phyloP scores from a whole-genome alignment of 1,140 invertebrate genomes.

The Zaprionus ghesquierei region DNA sequence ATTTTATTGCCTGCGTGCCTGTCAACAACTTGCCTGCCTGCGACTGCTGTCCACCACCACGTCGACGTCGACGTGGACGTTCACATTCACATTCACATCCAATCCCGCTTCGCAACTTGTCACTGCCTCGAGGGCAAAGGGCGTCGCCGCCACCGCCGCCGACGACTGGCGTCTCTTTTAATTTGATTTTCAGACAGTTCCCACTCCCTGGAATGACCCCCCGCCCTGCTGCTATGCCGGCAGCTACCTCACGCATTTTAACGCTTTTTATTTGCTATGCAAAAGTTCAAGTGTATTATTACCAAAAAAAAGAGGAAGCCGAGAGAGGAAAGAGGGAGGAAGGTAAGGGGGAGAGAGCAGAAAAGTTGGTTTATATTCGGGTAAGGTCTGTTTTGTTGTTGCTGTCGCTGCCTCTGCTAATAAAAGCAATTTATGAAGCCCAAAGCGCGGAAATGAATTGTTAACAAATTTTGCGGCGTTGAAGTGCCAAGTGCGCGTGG shows the following conservation, averaged over 20 bases:
- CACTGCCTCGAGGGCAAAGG: constrained; percentile 62
- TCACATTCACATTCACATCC: constrained; percentile 39
- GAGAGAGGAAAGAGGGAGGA: neutral
- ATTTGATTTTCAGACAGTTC: constrained; percentile 54
- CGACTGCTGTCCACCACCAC: constrained; percentile 36
- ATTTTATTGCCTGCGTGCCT: constrained; percentile 82
- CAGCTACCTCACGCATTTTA: constrained; percentile 54
- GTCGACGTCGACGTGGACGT: constrained; percentile 3
- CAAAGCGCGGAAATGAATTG: constrained; percentile 79
- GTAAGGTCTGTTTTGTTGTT: constrained; percentile 4
- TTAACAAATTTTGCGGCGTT: constrained; percentile 63
- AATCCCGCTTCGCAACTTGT: constrained; percentile 67
- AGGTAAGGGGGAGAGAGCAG: neutral
- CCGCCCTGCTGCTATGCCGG: neutral
- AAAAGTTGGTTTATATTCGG: constrained; percentile 29
- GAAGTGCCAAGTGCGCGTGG: neutral
- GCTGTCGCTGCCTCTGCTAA: constrained; percentile 60
- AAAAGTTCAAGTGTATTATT: constrained; percentile 78
- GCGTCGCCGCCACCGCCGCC: neutral
- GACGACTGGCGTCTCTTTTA: constrained; percentile 29
- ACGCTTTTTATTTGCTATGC: constrained; percentile 78
- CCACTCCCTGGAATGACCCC: neutral
- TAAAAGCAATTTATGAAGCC: constrained; percentile 80
- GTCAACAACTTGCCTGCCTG: constrained; percentile 58
- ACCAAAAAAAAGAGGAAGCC: constrained; percentile 30